These are phyloP conservation scores for Oreocharis arfaki DNA, from an alignment of 2,113 vertebrate genomes.

Conservation along the genomic window DNA sequence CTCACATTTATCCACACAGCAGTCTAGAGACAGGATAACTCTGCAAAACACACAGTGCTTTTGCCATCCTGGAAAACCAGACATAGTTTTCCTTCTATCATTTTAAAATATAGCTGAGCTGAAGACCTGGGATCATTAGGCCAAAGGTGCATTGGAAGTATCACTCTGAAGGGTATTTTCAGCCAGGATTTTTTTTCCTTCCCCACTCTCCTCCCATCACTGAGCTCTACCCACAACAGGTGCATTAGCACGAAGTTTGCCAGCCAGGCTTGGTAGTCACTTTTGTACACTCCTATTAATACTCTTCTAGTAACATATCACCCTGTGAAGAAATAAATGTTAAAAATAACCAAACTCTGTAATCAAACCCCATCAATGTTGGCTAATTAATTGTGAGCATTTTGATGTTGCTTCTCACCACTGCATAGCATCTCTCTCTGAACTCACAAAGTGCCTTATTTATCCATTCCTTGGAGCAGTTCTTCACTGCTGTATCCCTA, in stretches of 20 bases:
- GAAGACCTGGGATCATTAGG: background rate
- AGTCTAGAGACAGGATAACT: background rate
- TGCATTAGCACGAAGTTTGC: background rate
- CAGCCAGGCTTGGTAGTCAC: background rate
- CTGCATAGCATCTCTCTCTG: background rate
- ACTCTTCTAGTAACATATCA: background rate
- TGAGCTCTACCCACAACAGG: background rate
- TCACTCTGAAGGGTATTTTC: background rate
- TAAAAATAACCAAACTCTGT: background rate
- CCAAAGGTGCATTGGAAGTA: accelerated
- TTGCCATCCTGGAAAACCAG: background rate
- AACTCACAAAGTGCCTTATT: conserved; percentile 9
- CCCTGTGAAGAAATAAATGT: background rate
- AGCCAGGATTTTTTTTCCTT: background rate
- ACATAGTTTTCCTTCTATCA: accelerated
- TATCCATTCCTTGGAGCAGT: conserved; percentile 15
- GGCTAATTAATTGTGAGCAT: background rate
- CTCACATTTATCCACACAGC: background rate
- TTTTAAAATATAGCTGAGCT: background rate
- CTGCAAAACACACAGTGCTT: background rate
- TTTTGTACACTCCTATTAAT: background rate
- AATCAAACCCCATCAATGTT: background rate
- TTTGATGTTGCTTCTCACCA: background rate
- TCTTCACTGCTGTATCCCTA: background rate
- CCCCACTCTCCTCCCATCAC: background rate